Evolutionary conservation across 2,888 invertebrate species (phyloP), one percentile per base, ranked within the genome.

Genomic region (Gibbula magus): DNA sequence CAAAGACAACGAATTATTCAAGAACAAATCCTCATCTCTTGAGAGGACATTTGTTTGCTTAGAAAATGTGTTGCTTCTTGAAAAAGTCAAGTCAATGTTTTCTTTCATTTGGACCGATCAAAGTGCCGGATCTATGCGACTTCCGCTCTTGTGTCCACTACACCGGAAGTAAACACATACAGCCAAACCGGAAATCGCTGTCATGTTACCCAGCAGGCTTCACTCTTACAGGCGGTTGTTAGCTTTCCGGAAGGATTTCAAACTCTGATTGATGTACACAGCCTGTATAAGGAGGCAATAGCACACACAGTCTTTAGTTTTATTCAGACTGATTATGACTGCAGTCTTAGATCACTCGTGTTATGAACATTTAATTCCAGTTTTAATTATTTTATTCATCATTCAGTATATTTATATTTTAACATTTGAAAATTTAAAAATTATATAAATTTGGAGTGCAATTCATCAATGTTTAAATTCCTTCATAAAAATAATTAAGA

Each of bases 121-220:
- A 67, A 67, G 32, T 32, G 70, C 70, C 70, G 70, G 39, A 39
- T 70, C 70, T 70, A 70, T 20, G 18, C 32, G 20, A n/a, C 70
- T 39, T 70, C 70, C 67, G 67, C 16, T 29, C 32, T 29, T 32
- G 67, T 70, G 70, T 18, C 32, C 10, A 32, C 70, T 20, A 32
- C 16, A 70, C 18, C 70, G 39, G 70, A 70, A 35, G 39, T 39
- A 20, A 32, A 35, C 10, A 70, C 39, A 39, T 39, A 70, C 20
- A 32, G 39, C 35, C 35, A 18, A 20, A 20, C 20, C 29, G 70
- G 70, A 70, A 70, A 25, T 70, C 32, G 70, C 35, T 70, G 70
- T 70, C 39, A 32, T 70, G 70, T 39, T 32, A 10, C 45, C 45
- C 45, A 45, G 45, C 45, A 45, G 45, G 13, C 4, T 10, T 45